Conservation (phyloP, 2,797 vertebrate species). For the Manis crassicaudata region DNA sequence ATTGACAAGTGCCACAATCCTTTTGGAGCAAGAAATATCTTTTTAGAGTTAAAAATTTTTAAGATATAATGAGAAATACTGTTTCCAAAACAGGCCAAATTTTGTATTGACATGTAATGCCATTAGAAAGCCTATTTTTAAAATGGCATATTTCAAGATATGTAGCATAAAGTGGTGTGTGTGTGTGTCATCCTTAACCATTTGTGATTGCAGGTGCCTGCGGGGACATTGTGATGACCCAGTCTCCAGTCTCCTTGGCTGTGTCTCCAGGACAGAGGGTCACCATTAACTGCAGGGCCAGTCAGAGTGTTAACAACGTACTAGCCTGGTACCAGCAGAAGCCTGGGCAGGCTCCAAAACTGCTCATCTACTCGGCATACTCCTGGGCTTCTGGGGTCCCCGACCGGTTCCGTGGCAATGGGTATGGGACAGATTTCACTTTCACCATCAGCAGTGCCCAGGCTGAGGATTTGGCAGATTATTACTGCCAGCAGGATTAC, state of each 20-base stretch:
- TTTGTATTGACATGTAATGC: neutral
- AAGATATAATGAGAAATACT: neutral
- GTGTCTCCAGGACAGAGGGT: neutral
- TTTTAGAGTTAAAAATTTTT: no score
- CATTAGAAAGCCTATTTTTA: neutral
- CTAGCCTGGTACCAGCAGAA: slow-evolving; percentile 44
- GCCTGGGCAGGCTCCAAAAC: slow-evolving; percentile 3
- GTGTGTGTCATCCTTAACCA: neutral
- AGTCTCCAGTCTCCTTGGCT: neutral
- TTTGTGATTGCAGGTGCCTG: neutral
- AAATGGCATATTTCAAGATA: neutral
- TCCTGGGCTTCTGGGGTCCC: neutral
- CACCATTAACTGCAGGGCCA: neutral
- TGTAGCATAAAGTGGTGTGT: neutral
- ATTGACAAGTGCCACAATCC: neutral
- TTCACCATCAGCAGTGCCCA: neutral
- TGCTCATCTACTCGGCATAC: fast-evolving
- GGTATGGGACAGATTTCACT: neutral
- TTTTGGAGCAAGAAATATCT: neutral
- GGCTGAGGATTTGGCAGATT: neutral
- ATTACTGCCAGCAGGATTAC: fast-evolving
- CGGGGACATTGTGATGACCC: neutral
- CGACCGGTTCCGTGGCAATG: neutral
- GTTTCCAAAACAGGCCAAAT: neutral
- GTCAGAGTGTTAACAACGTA: neutral